These are phyloP conservation scores for Sepioteuthis lessoniana DNA, from an alignment of 2,888 invertebrate species.

Conservation along the genomic window DNA sequence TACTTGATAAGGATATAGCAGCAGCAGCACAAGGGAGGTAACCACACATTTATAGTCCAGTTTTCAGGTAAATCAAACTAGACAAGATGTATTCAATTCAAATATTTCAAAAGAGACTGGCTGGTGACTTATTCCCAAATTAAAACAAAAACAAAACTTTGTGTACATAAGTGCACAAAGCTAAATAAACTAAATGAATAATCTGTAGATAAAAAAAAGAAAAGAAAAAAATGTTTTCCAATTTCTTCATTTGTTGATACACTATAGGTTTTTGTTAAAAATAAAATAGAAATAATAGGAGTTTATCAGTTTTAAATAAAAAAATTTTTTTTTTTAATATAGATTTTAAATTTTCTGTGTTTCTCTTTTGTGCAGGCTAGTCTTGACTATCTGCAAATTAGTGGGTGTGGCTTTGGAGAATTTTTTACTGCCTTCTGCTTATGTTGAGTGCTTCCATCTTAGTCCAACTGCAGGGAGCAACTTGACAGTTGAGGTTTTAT, in stretches of 20 bases:
- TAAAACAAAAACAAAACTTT: background rate
- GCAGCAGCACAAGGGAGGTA: conserved; percentile 14
- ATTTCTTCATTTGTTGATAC: background rate
- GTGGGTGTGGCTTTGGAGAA: background rate
- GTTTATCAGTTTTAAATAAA: background rate
- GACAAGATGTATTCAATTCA: background rate
- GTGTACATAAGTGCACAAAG: background rate
- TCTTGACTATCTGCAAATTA: background rate
- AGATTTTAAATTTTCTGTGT: background rate
- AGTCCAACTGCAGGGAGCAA: conserved; percentile 33
- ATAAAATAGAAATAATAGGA: background rate
- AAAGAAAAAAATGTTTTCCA: background rate
- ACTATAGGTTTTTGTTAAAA: background rate
- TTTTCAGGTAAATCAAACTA: background rate
- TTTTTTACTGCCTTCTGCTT: background rate
- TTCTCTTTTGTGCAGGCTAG: background rate
- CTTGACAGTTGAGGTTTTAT: background rate
- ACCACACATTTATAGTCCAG: background rate
- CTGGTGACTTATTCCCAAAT: background rate
- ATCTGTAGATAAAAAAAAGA: background rate
- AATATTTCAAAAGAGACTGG: background rate
- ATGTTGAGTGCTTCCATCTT: background rate
- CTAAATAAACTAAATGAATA: background rate
- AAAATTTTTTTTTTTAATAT: background rate
- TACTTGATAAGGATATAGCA: background rate